Evolutionary conservation across 2,888 invertebrate species (phyloP), one percentile per base, ranked within the genome.

Genomic region (Camptogramma bilineatum): DNA sequence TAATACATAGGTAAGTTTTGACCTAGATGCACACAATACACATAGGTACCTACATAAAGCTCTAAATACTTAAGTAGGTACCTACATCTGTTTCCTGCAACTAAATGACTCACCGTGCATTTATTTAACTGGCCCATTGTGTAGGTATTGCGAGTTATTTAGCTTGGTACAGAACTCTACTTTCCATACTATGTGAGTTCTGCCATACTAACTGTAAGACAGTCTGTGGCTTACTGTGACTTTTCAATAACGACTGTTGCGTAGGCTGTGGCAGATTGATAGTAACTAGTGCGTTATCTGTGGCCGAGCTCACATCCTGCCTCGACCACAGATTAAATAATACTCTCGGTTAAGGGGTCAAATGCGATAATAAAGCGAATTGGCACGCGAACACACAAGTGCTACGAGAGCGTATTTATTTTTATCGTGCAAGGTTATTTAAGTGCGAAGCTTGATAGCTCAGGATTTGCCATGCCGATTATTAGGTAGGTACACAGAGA

Each of bases 311-410:
- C 51, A 39, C 65, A 76, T 81, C 80, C 81, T 77, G 77, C 68
- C 17, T 44, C 44, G 4, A 16, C 34, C 34, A 39, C 34, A 39
- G 34, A 13, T 39, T 39, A 39, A 39, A 39, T 13, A 39, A 39
- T 39, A 39, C 34, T 13, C 62, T 50, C 65, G 71, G 69, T 67
- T 73, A 74, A 56, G 77, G 81, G 87, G 86, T 86, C 87, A 86
- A 82, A 80, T 79, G 80, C 77, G 69, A 76, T 70, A 84, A 86
- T 86, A 84, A 82, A 70, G 62, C 68, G n/a, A 56, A 47, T n/a
- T n/a, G 66, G 60, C 66, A 73, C 52, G 47, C 65, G 72, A 42
- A 47, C 24, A 53, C 73, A 77, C 58, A 79, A 80, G 75, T 76
- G 76, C 39, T 55, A 48, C 18, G 34, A 18, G 55, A 34, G 19